These are phyloP conservation scores for Yoshiicerus persimilis DNA, from an alignment of 1,140 invertebrate genomes.

Conservation along the genomic window DNA sequence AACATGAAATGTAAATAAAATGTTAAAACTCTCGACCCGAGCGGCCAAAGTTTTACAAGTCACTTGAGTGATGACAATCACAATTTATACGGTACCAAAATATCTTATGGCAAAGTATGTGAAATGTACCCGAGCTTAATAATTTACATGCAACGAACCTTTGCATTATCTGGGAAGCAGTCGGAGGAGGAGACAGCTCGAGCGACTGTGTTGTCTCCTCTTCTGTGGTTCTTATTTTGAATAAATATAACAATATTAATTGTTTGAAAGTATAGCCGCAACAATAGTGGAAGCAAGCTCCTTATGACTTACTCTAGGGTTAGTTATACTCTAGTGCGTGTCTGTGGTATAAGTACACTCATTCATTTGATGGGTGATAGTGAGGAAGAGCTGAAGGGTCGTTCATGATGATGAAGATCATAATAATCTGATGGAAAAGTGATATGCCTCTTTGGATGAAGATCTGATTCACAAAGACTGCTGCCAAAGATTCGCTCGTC, in stretches of 20 bases:
- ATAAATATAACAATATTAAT: background rate
- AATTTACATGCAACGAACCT: background rate
- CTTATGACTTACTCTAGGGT: background rate
- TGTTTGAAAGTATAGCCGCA: background rate
- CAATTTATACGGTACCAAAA: background rate
- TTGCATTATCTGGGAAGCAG: background rate
- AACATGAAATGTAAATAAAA: background rate
- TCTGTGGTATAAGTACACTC: too few relatives aligned
- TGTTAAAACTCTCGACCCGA: background rate
- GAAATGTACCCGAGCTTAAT: background rate
- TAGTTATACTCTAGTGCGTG: background rate
- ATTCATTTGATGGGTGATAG: background rate
- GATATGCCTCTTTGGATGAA: constrained; percentile 16
- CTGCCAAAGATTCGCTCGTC: constrained; percentile 20
- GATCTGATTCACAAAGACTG: constrained; percentile 22
- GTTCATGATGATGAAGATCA: background rate
- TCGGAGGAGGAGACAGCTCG: background rate
- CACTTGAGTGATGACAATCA: background rate
- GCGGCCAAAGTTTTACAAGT: background rate
- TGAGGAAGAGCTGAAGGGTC: background rate
- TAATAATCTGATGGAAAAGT: constrained; percentile 8
- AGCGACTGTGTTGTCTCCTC: background rate
- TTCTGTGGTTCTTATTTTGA: background rate
- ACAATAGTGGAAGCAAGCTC: background rate
- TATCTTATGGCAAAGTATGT: background rate